phyloP scores from a whole-genome alignment of 1,140 invertebrate genomes.

The Pinna nobilis region DNA sequence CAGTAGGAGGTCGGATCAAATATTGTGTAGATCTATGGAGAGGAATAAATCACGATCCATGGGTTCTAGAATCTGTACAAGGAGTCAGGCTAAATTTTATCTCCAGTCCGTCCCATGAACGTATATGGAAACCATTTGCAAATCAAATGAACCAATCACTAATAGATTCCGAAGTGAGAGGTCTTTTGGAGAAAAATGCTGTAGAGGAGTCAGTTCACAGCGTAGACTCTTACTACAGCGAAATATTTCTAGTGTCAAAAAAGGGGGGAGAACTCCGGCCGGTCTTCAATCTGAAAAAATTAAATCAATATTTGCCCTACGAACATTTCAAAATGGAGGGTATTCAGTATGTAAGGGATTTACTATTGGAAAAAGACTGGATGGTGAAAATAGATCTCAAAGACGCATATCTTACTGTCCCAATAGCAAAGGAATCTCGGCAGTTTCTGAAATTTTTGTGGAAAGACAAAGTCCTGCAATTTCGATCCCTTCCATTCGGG shows the following conservation, averaged over 20 bases:
- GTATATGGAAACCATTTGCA: not conserved
- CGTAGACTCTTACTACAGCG: constrained; percentile 24
- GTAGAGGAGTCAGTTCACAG: not conserved
- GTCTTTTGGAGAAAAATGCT: constrained; percentile 11
- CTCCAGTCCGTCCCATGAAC: not conserved
- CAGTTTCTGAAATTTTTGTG: constrained; percentile 14
- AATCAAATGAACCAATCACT: not conserved
- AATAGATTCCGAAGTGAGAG: constrained; percentile 14
- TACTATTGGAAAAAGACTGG: constrained; percentile 10
- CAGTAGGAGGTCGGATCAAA: constrained; percentile 1
- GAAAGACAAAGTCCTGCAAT: constrained; percentile 7
- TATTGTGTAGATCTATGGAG: constrained; percentile 2
- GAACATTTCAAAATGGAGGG: constrained; percentile 46
- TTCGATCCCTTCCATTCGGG: constrained; percentile 23
- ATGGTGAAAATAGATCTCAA: constrained; percentile 32
- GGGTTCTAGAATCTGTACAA: not conserved
- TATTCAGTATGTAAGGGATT: constrained; percentile 15
- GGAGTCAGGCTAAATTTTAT: not conserved
- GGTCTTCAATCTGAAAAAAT: constrained; percentile 29
- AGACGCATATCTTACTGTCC: constrained; percentile 30
- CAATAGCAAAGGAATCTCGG: constrained; percentile 4
- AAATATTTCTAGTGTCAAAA: constrained; percentile 31
- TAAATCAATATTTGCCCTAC: constrained; percentile 32
- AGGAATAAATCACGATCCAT: not conserved
- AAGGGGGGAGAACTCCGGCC: constrained; percentile 32